phyloP scores from a whole-genome alignment of 2,797 vertebrate genomes.

The Hybognathus amarus region DNA sequence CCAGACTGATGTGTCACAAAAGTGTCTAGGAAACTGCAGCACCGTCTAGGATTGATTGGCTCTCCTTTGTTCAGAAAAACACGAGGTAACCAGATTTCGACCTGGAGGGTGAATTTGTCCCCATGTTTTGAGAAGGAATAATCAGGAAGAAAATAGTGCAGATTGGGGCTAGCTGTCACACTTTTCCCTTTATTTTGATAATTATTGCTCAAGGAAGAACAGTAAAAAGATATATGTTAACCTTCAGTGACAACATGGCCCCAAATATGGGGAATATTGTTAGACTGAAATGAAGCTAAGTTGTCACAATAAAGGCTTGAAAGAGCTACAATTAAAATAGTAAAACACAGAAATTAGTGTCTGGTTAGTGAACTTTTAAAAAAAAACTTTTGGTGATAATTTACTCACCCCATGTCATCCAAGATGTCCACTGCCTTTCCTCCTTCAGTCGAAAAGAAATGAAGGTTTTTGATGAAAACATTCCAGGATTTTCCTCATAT shows the following conservation, averaged over 20 bases:
- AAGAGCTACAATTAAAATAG: neutral
- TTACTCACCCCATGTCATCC: too few species aligned
- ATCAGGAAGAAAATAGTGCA: neutral
- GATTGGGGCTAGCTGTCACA: neutral
- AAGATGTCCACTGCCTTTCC: too few species aligned
- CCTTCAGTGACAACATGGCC: neutral
- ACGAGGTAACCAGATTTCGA: constrained; percentile 22
- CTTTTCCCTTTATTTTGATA: neutral
- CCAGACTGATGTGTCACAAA: constrained; percentile 33
- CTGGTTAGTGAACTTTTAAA: too few species aligned
- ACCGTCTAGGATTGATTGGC: constrained; percentile 25
- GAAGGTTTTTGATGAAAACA: too few species aligned
- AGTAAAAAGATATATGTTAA: neutral
- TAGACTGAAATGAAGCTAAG: neutral
- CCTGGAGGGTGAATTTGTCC: neutral
- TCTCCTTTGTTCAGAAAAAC: constrained; percentile 28
- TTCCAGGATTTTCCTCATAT: too few species aligned
- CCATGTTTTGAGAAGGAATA: neutral
- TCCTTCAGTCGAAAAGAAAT: too few species aligned
- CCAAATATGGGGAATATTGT: neutral
- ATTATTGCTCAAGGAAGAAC: neutral
- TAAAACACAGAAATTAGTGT: too few species aligned
- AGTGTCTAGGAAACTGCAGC: constrained; percentile 39
- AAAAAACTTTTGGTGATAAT: too few species aligned
- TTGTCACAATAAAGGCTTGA: neutral